These are phyloP conservation scores for Aythya baeri DNA, from an alignment of 2,113 vertebrate genomes.

Conservation along the genomic window DNA sequence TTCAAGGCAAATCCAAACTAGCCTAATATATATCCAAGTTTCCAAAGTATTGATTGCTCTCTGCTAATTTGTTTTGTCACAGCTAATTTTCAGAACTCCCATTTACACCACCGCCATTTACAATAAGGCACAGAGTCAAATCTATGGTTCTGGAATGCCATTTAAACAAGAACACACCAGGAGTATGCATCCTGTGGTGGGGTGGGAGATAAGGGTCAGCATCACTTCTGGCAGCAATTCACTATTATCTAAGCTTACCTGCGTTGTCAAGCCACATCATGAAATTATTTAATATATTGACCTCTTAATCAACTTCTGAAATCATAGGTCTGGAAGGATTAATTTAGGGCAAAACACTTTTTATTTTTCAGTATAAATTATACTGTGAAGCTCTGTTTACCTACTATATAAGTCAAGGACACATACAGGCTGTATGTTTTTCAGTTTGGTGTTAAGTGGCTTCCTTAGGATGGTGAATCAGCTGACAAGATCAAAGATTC, in stretches of 20 bases:
- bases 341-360: background rate
- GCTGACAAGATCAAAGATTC: background rate
- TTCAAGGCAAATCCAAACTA: background rate
- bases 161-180: background rate
- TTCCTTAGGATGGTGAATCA: background rate
- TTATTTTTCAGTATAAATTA: background rate
- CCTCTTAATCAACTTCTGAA: background rate
- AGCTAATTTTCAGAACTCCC: background rate
- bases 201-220: background rate
- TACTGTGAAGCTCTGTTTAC: background rate
- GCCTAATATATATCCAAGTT: background rate
- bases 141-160: background rate
- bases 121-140: background rate
- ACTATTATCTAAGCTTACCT: background rate
- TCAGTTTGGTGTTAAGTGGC: background rate
- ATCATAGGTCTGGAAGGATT: background rate
- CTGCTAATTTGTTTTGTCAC: background rate
- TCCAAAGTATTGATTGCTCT: background rate
- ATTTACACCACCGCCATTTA: background rate
- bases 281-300: background rate
- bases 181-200: background rate
- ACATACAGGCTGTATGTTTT: background rate
- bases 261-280: background rate
- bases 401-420: background rate
- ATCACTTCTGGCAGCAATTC: background rate